These are phyloP conservation scores for Meles meles DNA, from an alignment of 2,113 vertebrate species.

Conservation along the genomic window DNA sequence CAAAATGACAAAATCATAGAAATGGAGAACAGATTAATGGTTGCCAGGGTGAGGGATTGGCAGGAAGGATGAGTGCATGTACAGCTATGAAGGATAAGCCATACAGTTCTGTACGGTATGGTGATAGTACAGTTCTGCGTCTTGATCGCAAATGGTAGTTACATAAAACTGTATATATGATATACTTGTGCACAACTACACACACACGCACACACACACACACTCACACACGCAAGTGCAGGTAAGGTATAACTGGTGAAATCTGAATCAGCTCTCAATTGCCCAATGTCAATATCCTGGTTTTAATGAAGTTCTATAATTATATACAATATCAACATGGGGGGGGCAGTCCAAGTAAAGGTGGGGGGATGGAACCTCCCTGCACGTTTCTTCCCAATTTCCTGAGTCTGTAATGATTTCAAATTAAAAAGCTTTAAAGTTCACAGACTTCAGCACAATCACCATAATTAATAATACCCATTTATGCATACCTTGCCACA, in stretches of 20 bases:
- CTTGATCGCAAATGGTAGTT: not conserved
- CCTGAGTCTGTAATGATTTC: not conserved
- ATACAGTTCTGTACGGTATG: not conserved
- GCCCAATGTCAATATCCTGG: not conserved
- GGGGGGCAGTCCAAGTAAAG: not conserved
- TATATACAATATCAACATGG: not conserved
- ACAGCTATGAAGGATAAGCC: not conserved
- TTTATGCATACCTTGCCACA: not conserved
- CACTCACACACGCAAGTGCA: not conserved
- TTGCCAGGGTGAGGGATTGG: not conserved
- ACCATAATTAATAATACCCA: not conserved
- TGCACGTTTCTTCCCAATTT: not conserved
- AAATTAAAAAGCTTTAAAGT: slow-evolving; percentile 6
- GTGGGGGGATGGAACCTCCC: not conserved
- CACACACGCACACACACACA: not conserved
- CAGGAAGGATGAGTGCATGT: not conserved
- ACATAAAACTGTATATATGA: not conserved
- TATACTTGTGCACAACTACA: not conserved
- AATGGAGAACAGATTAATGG: not conserved
- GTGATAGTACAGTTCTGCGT: not conserved
- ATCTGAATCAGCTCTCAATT: not conserved
- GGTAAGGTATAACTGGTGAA: not conserved
- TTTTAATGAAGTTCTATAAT: not conserved
- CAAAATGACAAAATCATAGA: not conserved
- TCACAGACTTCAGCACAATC: not conserved